Evolutionary conservation across 2,888 invertebrate genomes (phyloP), one percentile per base, ranked within the genome.

Genomic region (Eupsilia transversa): DNA sequence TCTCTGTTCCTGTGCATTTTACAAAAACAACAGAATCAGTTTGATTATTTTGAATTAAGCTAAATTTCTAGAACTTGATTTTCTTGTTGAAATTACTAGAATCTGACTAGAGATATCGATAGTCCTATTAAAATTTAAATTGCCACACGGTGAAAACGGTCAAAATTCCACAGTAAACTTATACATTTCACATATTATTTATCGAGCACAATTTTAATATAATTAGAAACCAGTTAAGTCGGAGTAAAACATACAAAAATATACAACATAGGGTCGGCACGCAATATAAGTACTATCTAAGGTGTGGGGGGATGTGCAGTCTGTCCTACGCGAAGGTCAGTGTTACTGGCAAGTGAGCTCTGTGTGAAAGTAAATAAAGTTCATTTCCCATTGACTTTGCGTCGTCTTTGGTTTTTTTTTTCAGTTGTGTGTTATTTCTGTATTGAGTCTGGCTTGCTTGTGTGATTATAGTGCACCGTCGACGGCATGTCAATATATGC

Each of bases 321-420:
- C 92, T 93, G 93, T 93, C 91, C 93, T 86, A 81, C 41, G 86
- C 82, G 85, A 80, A 83, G 83, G 87, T 85, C 82, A 89, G 94
- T 93, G 94, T 94, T 57, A 87, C 87, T 94, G 94, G 85, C 81
- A 78, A 92, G 93, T 94, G 87, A 88, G 85, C 83, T 91, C 74
- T 92, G 92, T 92, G 86, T 80, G 68, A 65, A 83, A 82, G 86
- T 86, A 76, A 72, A 89, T 89, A 91, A 84, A 86, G 83, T 82
- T 61, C 57, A 73, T 73, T 73, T 80, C 72, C 77, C 83, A 80
- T 74, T 72, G 77, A 79, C 75, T 52, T 69, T 79, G 80, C 77
- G 71, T 86, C 46, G 73, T 79, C 79, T 64, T 69, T 76, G 77
- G 74, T 41, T 74, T 66, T 49, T 68, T 77, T 82, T 74, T 77